Base-by-base conservation (phyloP, 2,797 vertebrate genomes). In the Aythya fuligula region DNA sequence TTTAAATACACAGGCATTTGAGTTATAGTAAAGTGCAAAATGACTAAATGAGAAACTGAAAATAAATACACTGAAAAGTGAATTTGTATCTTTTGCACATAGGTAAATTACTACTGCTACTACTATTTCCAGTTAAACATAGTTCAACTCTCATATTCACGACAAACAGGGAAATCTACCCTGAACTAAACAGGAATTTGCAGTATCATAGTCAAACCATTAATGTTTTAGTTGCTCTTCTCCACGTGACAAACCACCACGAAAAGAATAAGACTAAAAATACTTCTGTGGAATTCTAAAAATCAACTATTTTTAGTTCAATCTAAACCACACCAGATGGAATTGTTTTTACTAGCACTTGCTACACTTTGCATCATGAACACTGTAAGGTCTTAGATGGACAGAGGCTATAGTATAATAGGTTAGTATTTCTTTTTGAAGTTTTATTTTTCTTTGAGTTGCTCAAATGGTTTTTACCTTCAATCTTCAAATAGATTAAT, bases 11-110 rank as follows among this genome's bases (percentile, higher is more conserved):
- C 17, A 57, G 69, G 17, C 89, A 79, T 21, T 67, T 71, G n/a
- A 82, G n/a, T 65, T 79, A 56, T 15, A 60, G 76, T 71, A 41
- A 92, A 83, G 91, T 83, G 30, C 62, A 92, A 91, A 88, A 73
- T 17, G 8, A 61, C 49, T 51, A 77, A 45, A 61, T 38, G 5
- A 80, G 83, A 67, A 82, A 28, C 13, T 15, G 28, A 89, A 72
- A 13, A 45, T 9, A 45, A 45, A 45, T 45, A 45, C 51, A 54
- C 39, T 61, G 47, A 90, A 86, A 62, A 83, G 1, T 21, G 15
- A 81, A 84, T 16, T 11, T 6, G 8, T 41, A 28, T 13, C 57
- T 94, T 74, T 34, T 54, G 38, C 43, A 62, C 6, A 5, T 6
- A 70, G 38, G 25, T 11, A 74, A 10, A 49, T 57, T 65, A n/a